Conservation (phyloP, 2,888 invertebrate genomes). For the Diadegma fenestrale region DNA sequence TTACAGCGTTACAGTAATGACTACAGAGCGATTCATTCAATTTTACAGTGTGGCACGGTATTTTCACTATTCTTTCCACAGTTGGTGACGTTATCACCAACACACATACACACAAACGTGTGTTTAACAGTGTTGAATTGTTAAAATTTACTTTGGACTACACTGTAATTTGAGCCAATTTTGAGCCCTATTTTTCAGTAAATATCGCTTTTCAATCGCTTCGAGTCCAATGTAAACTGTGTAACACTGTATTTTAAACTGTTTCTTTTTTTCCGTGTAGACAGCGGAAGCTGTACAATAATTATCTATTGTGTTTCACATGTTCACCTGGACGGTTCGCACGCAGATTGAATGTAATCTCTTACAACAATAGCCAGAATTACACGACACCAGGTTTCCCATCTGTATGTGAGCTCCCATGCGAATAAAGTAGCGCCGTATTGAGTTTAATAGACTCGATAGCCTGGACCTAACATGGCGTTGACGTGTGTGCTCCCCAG, state of each 20-base stretch:
- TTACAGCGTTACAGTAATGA: no score
- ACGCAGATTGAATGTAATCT: conserved; percentile 23
- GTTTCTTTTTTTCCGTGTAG: no score
- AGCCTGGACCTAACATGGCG: background rate
- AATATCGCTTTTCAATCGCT: background rate
- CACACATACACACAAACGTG: no score
- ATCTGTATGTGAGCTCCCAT: conserved; percentile 4
- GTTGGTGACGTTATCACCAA: no score
- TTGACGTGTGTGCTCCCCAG: background rate
- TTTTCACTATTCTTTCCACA: no score
- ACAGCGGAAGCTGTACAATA: background rate
- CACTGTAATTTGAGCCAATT: no score
- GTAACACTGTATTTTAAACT: no score
- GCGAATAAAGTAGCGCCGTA: conserved; percentile 44
- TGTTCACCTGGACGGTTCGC: background rate
- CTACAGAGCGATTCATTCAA: no score
- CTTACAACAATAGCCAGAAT: conserved; percentile 38
- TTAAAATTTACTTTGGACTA: no score
- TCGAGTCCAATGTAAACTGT: no score
- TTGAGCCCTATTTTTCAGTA: background rate
- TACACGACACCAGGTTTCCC: conserved; percentile 29
- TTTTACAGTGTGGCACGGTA: no score
- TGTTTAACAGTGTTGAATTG: no score
- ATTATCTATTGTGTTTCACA: background rate
- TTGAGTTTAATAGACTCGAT: conserved; percentile 4